Base-by-base conservation (phyloP, 2,888 invertebrate genomes). In the Emmelina monodactyla region DNA sequence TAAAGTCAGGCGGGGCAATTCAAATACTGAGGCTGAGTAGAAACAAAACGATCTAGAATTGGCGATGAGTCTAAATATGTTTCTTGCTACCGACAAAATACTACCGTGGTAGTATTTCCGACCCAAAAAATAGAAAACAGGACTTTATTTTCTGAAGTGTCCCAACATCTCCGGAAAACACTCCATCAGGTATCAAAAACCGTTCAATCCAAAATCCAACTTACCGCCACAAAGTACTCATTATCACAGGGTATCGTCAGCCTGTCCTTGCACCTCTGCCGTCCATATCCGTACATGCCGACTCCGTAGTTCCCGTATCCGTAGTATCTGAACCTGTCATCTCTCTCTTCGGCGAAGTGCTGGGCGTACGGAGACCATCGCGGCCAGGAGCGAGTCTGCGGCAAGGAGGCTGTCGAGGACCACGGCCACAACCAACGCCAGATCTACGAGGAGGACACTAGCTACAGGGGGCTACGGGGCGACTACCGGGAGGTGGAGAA, bases 201-300 rank as follows among this genome's bases (percentile, higher is more conserved):
- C n/a, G n/a, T n/a, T n/a, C n/a, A 10, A 25, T 7, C n/a, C 25
- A 25, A 3, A 25, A 25, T n/a, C 25, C 9, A 10, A 63, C 71
- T 73, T 45, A 85, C 89, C 75, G 87, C 86, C 39, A 92, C 83
- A 53, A 92, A 88, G 56, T 92, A 92, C 53, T 92, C 92, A 36
- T 88, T 87, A 54, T 92, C 91, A 50, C 92, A 92, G 0, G 92
- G 90, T 68, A 92, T 86, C 1, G 91, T 85, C 32, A 92, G 84
- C 32, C 88, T 83, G 56, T 92, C 91, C 10, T 69, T 71, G 55
- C 92, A 92, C 1, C 82, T 61, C 44, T 69, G 71, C 25, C 81
- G 48, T 0, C 75, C 73, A 16, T 53, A 62, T 0, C 67, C 70
- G 2, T 38, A 39, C 32, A 63, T 50, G 1, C 70, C 62, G 1